Evolutionary conservation across 2,113 vertebrate species (phyloP), one percentile per base, ranked within the genome.

Genomic region (Aspiorhynchus laticeps): DNA sequence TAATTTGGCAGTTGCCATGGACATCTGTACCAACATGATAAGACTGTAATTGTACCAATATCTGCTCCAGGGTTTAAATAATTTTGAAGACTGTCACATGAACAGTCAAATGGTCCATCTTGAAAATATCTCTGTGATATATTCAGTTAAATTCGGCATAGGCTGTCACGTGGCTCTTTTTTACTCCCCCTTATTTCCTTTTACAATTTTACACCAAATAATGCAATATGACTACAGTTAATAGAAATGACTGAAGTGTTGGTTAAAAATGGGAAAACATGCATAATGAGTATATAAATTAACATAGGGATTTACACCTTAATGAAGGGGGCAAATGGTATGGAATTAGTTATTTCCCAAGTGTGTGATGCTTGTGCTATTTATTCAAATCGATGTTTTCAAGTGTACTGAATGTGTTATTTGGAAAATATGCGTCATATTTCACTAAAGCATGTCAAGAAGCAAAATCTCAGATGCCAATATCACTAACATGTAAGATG

Each of bases 11-110:
- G 92, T 93, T 91, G 93, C 93, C 89, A 90, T 88, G 88, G 92
- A 92, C 92, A 92, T 93, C 94, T 93, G 91, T 93, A 92, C 87
- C 91, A 89, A 90, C 86, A 91, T 88, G 93, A 95, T 93, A 92
- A 95, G 93, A 94, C 93, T 91, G 88, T 91, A 94, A 93, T 94
- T 93, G 91, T 93, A 89, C 91, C 89, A 82, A 93, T 91, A 94
- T 92, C 92, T 91, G 93, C 94, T 94, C 91, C 82, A 88, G 91
- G 93, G 91, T 93, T 91, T 86, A 89, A 93, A 92, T 90, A 91
- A 90, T 92, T 93, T 82, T 86, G 88, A 88, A 90, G 91, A 90
- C 88, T 71, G 80, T 93, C 94, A 94, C 90, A 92, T 92, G 93
- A 94, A 91, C 90, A 92, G 93, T 94, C 93, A 94, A 93, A 94